Percentiles rank a stretch among this genome's conserved stretches.
Evolutionary conservation across 1,140 invertebrate genomes (phyloP).

Genomic region (Sesamia nonagrioides): DNA sequence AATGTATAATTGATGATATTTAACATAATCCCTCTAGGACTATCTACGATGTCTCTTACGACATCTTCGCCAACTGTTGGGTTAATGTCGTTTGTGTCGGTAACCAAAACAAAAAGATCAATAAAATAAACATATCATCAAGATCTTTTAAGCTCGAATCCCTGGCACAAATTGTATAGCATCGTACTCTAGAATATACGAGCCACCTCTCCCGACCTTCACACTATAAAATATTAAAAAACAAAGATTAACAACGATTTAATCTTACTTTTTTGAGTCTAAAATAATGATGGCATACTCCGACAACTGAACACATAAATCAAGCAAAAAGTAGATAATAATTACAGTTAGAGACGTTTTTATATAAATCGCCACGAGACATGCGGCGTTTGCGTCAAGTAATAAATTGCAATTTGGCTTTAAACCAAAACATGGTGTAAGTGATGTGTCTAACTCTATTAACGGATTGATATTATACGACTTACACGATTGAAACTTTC

Average conservation of each 20-base stretch:
- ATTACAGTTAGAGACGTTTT: conserved; percentile 46
- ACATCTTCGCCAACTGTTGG: background rate
- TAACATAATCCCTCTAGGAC: background rate
- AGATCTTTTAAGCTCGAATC: background rate
- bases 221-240: conserved; percentile 13
- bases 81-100: background rate
- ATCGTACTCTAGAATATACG: conserved; percentile 3
- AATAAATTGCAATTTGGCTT: conserved; percentile 64
- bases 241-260: conserved; percentile 20
- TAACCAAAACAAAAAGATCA: background rate
- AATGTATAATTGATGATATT: too few relatives aligned
- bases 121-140: conserved; percentile 3
- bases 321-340: conserved; percentile 46
- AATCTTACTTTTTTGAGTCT: conserved; percentile 12
- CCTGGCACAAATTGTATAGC: background rate
- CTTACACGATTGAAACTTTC: conserved; percentile 3
- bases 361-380: conserved; percentile 42
- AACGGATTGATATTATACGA: conserved; percentile 42
- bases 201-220: conserved; percentile 17
- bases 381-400: conserved; percentile 57
- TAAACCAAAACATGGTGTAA: conserved; percentile 54
- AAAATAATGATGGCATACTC: conserved; percentile 20
- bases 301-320: conserved; percentile 44
- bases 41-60: background rate
- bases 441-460: conserved; percentile 52